Conservation (phyloP, 1,140 invertebrate species). For the Ceratosolen fusciceps region DNA sequence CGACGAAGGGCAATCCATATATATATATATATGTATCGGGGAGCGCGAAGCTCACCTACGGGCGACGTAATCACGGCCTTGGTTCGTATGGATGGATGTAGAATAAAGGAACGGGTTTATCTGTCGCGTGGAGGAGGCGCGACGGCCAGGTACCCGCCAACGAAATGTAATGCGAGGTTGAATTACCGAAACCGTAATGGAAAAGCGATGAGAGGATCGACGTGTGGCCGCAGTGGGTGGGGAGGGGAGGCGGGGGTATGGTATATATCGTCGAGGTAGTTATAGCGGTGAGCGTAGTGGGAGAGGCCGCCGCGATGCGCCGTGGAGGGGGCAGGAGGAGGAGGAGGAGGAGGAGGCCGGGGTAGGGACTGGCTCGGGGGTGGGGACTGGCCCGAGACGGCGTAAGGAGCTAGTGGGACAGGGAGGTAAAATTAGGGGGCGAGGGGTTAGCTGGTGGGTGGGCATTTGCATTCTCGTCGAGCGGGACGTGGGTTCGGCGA, state of each 20-base stretch:
- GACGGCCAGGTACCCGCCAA: background rate
- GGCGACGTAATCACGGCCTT: slow-evolving; percentile 17
- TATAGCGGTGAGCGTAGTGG: too few species aligned
- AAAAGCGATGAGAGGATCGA: background rate
- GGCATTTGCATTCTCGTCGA: slow-evolving; percentile 22
- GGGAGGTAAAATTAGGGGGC: background rate
- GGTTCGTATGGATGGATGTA: too few species aligned
- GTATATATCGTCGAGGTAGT: too few species aligned
- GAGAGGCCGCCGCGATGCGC: too few species aligned
- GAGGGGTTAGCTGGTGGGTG: background rate
- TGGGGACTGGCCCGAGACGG: too few species aligned
- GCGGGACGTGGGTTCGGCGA: background rate
- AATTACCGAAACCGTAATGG: slow-evolving; percentile 34
- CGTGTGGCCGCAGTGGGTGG: too few species aligned
- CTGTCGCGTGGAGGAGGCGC: background rate
- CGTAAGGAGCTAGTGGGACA: too few species aligned
- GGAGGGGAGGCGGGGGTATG: too few species aligned
- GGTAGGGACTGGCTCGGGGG: too few species aligned
- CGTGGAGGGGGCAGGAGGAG: too few species aligned
- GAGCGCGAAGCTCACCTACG: background rate
- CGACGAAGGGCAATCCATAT: background rate
- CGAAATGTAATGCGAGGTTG: slow-evolving; percentile 40
- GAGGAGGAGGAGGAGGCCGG: too few species aligned
- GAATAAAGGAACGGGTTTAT: too few species aligned
- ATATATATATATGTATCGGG: background rate